Conservation (phyloP, 2,113 vertebrate species). For the Cavia porcellus region DNA sequence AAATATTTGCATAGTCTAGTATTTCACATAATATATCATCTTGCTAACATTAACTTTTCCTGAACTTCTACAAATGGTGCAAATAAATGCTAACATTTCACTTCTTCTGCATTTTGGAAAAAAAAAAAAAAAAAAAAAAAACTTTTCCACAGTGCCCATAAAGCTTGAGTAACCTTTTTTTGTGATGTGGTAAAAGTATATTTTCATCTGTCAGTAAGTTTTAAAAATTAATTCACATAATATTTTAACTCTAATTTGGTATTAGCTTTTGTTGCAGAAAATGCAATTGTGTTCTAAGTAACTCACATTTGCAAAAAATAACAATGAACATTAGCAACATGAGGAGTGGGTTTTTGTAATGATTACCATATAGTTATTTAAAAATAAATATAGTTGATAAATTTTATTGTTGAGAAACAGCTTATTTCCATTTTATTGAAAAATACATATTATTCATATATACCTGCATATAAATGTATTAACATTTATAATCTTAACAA, state of each 20-base stretch:
- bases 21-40: conserved; percentile 18
- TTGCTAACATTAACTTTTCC: neutral
- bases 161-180: neutral
- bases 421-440: neutral
- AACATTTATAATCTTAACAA: neutral
- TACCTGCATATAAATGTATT: neutral
- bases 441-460: neutral
- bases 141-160: neutral
- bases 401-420: neutral
- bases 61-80: neutral
- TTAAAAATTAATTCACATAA: neutral
- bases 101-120: neutral
- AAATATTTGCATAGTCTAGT: conserved; percentile 17
- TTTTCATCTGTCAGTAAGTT: neutral
- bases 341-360: neutral
- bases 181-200: neutral
- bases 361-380: neutral
- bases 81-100: neutral
- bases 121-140: neutral
- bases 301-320: neutral
- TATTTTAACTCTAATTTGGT: neutral
- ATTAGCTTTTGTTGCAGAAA: neutral
- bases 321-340: neutral
- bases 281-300: neutral
- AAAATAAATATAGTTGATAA: neutral